Conservation (phyloP, 2,113 vertebrate species). For the Donacobius atricapilla region DNA sequence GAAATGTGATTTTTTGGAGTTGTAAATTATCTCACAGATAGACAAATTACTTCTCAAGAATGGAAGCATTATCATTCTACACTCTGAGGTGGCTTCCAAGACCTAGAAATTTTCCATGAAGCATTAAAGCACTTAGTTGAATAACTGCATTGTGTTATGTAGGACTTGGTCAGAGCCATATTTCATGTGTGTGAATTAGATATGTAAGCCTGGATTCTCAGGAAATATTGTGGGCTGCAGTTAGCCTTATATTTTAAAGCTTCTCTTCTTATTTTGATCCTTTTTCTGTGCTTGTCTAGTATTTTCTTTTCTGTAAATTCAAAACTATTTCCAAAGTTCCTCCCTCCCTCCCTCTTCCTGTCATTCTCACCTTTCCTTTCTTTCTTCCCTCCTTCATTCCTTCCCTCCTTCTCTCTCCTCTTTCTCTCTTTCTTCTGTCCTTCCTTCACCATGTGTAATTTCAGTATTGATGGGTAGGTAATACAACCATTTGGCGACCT, state of each 20-base stretch:
- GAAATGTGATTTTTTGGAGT: background rate
- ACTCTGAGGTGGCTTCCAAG: background rate
- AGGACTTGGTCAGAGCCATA: background rate
- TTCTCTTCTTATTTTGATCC: background rate
- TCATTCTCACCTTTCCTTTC: background rate
- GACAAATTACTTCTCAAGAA: background rate
- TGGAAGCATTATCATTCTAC: background rate
- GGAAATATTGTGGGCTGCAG: background rate
- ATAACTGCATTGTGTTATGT: background rate
- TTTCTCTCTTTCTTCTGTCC: background rate
- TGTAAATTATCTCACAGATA: background rate
- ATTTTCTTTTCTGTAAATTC: background rate
- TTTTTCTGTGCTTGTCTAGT: background rate
- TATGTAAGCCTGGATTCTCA: background rate
- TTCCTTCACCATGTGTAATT: background rate
- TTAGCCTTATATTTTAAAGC: background rate
- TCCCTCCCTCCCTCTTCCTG: background rate
- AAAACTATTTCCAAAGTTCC: background rate
- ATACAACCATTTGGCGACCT: background rate
- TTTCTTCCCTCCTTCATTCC: background rate
- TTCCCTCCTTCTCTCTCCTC: background rate
- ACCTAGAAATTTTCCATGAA: background rate
- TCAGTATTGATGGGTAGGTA: background rate
- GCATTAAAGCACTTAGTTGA: background rate
- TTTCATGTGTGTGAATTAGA: background rate